Base-by-base conservation (phyloP, 2,113 vertebrate genomes). In the Sprattus sprattus region DNA sequence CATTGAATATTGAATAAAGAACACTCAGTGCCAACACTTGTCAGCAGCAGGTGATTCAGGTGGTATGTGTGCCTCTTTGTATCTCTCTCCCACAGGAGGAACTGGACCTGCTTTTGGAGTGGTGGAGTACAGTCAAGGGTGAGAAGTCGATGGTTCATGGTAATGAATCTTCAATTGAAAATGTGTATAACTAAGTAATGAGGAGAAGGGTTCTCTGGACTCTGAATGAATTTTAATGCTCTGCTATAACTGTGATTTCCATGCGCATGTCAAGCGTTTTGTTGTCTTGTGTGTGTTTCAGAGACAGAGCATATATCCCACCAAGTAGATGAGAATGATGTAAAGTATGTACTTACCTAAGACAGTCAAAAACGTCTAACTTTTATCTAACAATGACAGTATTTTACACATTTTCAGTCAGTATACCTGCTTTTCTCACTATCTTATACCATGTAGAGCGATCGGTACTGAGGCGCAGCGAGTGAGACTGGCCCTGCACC, bases 401-500 rank as follows among this genome's bases (percentile, higher is more conserved):
- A 39, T 78, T 78, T 64, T 0, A 64, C 9, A 9, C 28, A 13
- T 16, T 78, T 39, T 39, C 16, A 39, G 4, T 78, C 28, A 78
- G 15, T 16, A 4, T 28, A 10, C 10, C 10, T 13, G 25, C 25
- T 71, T 28, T 9, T 71, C 11, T 11, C 32, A 1, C 28, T 16
- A 6, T 15, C 11, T 4, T 85, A 22, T 4, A 9, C 20, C 6
- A 16, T 64, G 2, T 16, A 89, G 92, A n/a, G 28, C 60, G 11
- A 85, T 90, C 0, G 45, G 10, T 39, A 8, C 45, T 13, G 83
- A 89, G 81, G 90, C 87, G 0, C 45, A 86, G 8, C 54, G 86
- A 7, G 81, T 93, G 32, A 1, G 86, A n/a, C 86, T 84, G 15
- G 89, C 83, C 0, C 67, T 91, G 67, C 64, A 46, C 28, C 1